A percentile compares a stretch with the other conserved stretches of the same genome.
Conservation (phyloP, 2,888 invertebrate species). For the Pristionchus arcanus region DNA sequence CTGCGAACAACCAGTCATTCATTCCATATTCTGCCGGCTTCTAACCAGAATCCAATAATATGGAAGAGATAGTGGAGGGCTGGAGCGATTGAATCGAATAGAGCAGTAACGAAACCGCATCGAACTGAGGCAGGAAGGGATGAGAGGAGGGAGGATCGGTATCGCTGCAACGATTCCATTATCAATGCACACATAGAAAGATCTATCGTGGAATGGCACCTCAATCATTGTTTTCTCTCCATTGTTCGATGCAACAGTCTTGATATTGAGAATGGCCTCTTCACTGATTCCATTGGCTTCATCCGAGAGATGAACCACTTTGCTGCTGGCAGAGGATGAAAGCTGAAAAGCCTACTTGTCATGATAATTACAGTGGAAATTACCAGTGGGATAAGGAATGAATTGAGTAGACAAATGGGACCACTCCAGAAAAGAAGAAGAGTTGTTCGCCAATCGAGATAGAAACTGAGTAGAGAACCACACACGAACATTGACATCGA, state of each 20-base stretch:
- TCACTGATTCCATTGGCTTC: conserved; percentile 53
- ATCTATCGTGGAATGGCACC: not conserved
- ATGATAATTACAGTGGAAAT: not conserved
- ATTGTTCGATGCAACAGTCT: conserved; percentile 41
- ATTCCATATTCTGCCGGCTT: no score
- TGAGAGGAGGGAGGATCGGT: conserved; percentile 5
- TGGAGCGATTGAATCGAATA: not conserved
- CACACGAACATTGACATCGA: conserved; percentile 11
- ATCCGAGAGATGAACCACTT: not conserved
- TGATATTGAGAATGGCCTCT: conserved; percentile 39
- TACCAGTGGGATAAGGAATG: conserved; percentile 33
- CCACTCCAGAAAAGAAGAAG: conserved; percentile 36
- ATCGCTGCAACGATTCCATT: not conserved
- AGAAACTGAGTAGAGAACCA: not conserved
- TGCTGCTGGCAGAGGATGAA: not conserved
- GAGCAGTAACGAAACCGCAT: conserved; percentile 3
- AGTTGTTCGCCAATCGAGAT: conserved; percentile 23
- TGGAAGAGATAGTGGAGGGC: not conserved
- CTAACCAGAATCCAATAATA: conserved; percentile 4
- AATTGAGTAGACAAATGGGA: not conserved
- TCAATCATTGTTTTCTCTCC: conserved; percentile 50
- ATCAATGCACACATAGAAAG: not conserved
- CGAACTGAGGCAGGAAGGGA: not conserved
- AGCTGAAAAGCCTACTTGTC: not conserved
- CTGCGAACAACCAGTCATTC: not conserved